Base-by-base conservation (phyloP, 2,113 vertebrate genomes). In the Brachyhypopomus occidentalis region DNA sequence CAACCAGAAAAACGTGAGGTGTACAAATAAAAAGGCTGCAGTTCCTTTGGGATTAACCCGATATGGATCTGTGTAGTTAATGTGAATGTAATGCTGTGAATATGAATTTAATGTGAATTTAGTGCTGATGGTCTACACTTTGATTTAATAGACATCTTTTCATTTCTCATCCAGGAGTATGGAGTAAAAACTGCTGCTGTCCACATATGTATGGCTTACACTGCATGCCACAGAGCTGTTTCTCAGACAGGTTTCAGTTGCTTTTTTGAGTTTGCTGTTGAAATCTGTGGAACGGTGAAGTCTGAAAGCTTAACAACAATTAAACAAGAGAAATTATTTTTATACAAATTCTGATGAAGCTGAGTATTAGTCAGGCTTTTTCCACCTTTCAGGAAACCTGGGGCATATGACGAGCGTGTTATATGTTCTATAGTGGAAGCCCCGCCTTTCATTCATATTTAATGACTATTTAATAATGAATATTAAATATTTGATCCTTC, bases 381-480 rank as follows among this genome's bases (percentile, higher is more conserved):
- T 73, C 45, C 48, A 19, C 52, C 60, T 77, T 52, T 84, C 78
- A 75, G 75, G 64, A 69, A 70, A 23, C 36, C 4, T 0, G 30
- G n/a, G 38, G 60, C 71, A 38, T 60, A 48, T 59, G 74, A 69
- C 67, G 76, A 23, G 20, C 14, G 72, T 36, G 71, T 23, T 23
- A 63, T 72, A 58, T 67, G 75, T 72, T 52, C 73, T 75, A 73
- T 52, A 74, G 20, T 81, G 55, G 69, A 52, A 79, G 34, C 36
- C 69, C 17, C 45, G 25, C 30, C 64, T 63, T 66, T 86, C 77
- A 82, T 86, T 73, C 60, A 83, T 88, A 83, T 83, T 86, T 88
- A 73, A 88, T 83, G 55, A n/a, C n/a, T n/a, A n/a, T n/a, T n/a
- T n/a, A n/a, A n/a, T n/a, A n/a, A n/a, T n/a, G n/a, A n/a, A n/a